These are phyloP conservation scores for Myrmecobius fasciatus DNA, from an alignment of 2,113 vertebrate genomes.

Conservation along the genomic window DNA sequence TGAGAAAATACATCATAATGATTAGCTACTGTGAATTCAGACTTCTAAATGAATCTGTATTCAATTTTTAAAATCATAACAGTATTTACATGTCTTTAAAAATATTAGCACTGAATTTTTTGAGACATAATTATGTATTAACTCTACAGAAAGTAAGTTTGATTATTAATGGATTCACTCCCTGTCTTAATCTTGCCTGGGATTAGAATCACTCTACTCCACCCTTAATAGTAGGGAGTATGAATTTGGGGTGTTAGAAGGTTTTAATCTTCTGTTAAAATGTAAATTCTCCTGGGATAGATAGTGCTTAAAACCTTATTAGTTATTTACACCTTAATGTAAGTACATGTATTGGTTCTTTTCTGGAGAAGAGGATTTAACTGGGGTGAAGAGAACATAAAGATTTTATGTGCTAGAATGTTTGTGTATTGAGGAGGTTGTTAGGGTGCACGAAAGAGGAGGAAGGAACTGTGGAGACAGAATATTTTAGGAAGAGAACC, in stretches of 20 bases:
- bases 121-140: neutral
- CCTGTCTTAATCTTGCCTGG: neutral
- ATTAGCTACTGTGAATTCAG: neutral
- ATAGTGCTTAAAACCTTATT: neutral
- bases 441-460: neutral
- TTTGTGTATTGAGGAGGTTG: neutral
- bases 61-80: neutral
- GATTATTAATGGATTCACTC: neutral
- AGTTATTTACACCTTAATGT: neutral
- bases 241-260: neutral
- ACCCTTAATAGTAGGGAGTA: neutral
- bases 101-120: neutral
- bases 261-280: neutral
- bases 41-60: neutral
- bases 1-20: neutral
- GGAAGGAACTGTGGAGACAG: neutral
- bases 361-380: neutral
- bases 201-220: neutral
- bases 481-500: neutral
- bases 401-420: neutral
- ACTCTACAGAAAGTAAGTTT: neutral
- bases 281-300: neutral
- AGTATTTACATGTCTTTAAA: neutral
- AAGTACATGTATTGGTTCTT: neutral
- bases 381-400: neutral